Evolutionary conservation across 1,140 invertebrate species (phyloP).

Genomic region (Zaprionus ghesquierei): DNA sequence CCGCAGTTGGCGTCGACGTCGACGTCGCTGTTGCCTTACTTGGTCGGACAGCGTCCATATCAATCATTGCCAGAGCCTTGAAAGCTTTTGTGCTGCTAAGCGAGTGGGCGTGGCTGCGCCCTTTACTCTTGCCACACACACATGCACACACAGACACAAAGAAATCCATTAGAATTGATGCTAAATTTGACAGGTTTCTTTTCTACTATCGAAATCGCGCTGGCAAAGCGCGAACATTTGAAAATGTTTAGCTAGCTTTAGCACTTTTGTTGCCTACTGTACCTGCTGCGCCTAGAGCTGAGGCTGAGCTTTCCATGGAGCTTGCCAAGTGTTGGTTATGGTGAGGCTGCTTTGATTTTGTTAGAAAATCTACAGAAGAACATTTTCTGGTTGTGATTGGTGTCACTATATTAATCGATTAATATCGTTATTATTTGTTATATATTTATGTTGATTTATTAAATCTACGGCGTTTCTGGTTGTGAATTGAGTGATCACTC

Average conservation of each 20-base stretch:
- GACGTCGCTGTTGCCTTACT: background rate
- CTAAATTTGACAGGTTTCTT: background rate
- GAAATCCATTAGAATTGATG: constrained; percentile 2
- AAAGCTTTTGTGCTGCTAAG: constrained; percentile 24
- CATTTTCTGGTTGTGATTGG: too few species aligned
- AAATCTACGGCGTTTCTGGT: too few species aligned
- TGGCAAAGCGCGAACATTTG: background rate
- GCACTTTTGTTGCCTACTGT: background rate
- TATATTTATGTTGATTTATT: too few species aligned
- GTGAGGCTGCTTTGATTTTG: too few species aligned
- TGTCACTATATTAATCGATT: too few species aligned
- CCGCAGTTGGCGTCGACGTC: background rate
- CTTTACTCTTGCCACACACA: background rate
- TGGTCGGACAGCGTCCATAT: constrained; percentile 65
- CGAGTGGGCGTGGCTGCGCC: constrained; percentile 11
- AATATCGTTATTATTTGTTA: too few species aligned
- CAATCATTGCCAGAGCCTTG: constrained; percentile 48
- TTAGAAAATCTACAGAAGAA: too few species aligned
- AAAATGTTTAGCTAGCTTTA: background rate
- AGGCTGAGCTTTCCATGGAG: background rate
- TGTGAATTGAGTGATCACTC: too few species aligned
- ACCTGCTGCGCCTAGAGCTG: background rate
- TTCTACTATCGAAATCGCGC: background rate
- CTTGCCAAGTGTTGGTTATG: too few species aligned
- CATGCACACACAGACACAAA: background rate